Conservation (phyloP, 2,888 invertebrate species). For the Plutella xylostella region DNA sequence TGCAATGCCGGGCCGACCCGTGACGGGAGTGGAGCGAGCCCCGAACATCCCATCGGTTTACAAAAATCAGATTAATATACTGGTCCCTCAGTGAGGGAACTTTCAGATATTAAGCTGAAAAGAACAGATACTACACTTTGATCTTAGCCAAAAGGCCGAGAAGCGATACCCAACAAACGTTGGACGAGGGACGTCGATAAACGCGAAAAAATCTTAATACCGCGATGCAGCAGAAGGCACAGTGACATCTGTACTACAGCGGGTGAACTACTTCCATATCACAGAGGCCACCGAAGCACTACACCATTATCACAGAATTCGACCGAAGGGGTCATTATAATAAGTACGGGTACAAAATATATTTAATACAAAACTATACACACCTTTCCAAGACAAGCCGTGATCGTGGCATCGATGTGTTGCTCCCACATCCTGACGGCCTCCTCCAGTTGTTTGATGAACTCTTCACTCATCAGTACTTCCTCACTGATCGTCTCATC, state of each 20-base stretch:
- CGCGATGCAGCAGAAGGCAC: too few species aligned
- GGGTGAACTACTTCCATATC: too few species aligned
- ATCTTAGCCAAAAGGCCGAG: conserved; percentile 10
- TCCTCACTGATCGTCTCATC: conserved; percentile 42
- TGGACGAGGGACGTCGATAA: too few species aligned
- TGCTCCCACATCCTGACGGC: conserved; percentile 73
- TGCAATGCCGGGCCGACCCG: conserved; percentile 10
- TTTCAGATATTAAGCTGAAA: conserved; percentile 11
- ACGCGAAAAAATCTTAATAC: too few species aligned
- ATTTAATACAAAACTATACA: too few species aligned
- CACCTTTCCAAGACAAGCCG: conserved; percentile 65
- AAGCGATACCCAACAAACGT: too few species aligned
- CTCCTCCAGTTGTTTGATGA: conserved; percentile 71
- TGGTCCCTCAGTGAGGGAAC: conserved; percentile 8
- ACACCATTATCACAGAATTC: too few species aligned
- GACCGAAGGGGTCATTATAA: too few species aligned
- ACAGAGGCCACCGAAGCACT: too few species aligned
- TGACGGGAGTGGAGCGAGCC: conserved; percentile 10
- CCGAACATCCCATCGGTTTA: conserved; percentile 6
- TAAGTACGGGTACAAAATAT: too few species aligned
- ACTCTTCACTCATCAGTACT: conserved; percentile 51
- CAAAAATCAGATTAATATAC: conserved; percentile 10
- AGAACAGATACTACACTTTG: conserved; percentile 9
- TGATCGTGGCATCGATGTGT: conserved; percentile 72
- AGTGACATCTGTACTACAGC: too few species aligned